Percentiles rank a stretch among this genome's conserved stretches.
These are phyloP conservation scores for Linnaemya tessellans DNA, from an alignment of 2,888 invertebrate species.

Conservation along the genomic window DNA sequence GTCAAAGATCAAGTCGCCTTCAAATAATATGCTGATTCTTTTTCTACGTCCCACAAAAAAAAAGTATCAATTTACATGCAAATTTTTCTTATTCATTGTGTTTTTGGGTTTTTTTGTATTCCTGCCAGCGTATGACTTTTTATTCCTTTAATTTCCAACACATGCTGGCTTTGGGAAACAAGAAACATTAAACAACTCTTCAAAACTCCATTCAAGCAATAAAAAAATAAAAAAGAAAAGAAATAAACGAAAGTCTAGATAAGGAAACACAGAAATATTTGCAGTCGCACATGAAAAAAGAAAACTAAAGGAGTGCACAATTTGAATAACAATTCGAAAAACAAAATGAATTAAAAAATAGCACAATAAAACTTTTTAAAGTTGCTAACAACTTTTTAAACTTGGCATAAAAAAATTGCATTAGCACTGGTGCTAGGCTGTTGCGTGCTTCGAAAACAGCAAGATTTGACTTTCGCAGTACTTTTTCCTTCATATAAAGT, in stretches of 20 bases:
- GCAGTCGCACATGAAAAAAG: neutral
- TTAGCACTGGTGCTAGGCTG: too few relatives aligned
- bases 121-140: slow-evolving; percentile 36
- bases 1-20: slow-evolving; percentile 1
- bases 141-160: slow-evolving; percentile 40
- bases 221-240: neutral
- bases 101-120: neutral
- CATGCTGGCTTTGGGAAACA: slow-evolving; percentile 39
- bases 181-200: slow-evolving; percentile 22
- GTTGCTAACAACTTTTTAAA: too few relatives aligned
- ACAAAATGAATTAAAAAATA: too few relatives aligned
- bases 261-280: slow-evolving; percentile 1
- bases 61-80: slow-evolving; percentile 64
- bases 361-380: too few relatives aligned
- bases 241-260: slow-evolving; percentile 11
- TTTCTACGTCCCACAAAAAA: slow-evolving; percentile 30
- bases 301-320: slow-evolving; percentile 31
- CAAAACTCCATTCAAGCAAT: slow-evolving; percentile 31
- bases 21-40: neutral
- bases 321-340: too few relatives aligned
- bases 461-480: too few relatives aligned
- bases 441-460: too few relatives aligned
- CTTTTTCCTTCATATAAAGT: too few relatives aligned
- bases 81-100: slow-evolving; percentile 38
- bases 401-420: too few relatives aligned